These are phyloP conservation scores for Elysia crispata DNA, from an alignment of 2,888 invertebrate genomes.

Conservation along the genomic window DNA sequence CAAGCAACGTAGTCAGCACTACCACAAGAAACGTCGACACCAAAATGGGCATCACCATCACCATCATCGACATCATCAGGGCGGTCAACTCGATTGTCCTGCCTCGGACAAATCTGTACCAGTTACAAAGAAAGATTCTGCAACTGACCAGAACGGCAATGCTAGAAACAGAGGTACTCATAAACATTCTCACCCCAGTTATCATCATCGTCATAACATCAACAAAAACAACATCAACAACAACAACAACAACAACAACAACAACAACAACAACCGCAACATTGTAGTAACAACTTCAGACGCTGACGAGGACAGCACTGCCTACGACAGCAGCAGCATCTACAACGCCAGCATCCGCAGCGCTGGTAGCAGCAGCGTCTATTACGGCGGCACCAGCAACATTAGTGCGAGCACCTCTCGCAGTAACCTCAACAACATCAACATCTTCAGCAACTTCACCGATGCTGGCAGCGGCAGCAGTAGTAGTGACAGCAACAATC, in stretches of 20 bases:
- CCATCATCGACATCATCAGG: too few species aligned
- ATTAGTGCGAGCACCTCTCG: neutral
- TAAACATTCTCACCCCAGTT: neutral
- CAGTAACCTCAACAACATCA: neutral
- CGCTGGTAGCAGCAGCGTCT: neutral
- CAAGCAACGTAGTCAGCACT: neutral
- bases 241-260: neutral
- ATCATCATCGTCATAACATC: too few species aligned
- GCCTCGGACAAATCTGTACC: neutral
- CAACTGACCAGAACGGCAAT: too few species aligned
- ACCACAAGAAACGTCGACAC: too few species aligned
- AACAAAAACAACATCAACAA: too few species aligned
- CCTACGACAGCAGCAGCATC: slow-evolving; percentile 10
- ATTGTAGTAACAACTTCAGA: too few species aligned
- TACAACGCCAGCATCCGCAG: neutral
- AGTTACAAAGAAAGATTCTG: neutral
- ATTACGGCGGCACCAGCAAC: neutral
- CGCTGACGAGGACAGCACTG: too few species aligned
- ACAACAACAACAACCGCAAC: neutral
- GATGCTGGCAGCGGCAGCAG: neutral
- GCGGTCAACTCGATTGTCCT: too few species aligned
- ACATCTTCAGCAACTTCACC: too few species aligned
- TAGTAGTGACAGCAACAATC: neutral
- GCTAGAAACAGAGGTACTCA: neutral
- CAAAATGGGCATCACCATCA: too few species aligned